phyloP scores from a whole-genome alignment of 2,888 invertebrate species.

The Theristus sp. region DNA sequence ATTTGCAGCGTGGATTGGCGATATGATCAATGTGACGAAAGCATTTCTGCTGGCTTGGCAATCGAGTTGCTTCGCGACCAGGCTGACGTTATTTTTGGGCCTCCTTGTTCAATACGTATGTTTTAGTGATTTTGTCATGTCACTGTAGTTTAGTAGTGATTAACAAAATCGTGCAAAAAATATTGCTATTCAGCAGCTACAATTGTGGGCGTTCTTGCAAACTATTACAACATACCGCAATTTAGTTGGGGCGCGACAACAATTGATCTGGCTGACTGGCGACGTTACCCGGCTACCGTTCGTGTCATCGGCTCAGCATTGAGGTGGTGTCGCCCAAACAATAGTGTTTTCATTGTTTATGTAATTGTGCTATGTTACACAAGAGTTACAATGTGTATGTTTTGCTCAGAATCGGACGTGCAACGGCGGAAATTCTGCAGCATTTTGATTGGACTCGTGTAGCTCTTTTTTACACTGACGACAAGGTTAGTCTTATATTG shows the following conservation, averaged over 20 bases:
- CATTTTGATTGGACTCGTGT: constrained; percentile 15
- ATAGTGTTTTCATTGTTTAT: no score
- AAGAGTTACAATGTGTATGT: no score
- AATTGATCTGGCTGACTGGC: constrained; percentile 9
- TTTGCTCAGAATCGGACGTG: constrained; percentile 14
- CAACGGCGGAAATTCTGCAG: constrained; percentile 12
- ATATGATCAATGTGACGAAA: constrained; percentile 9
- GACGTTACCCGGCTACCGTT: constrained; percentile 11
- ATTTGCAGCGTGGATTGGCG: constrained; percentile 6
- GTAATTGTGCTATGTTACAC: no score
- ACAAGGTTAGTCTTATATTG: constrained; percentile 3
- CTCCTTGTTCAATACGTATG: neutral
- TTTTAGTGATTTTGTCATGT: neutral
- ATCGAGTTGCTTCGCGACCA: neutral
- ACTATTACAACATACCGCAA: constrained; percentile 13
- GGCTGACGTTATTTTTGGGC: constrained; percentile 4
- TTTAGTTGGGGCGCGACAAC: constrained; percentile 15
- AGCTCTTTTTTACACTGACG: constrained; percentile 13
- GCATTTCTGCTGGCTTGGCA: constrained; percentile 3
- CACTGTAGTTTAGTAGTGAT: no score
- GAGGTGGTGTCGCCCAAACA: constrained; percentile 1
- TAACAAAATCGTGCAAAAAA: no score
- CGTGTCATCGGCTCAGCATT: constrained; percentile 5
- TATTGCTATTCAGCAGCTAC: constrained; percentile 13
- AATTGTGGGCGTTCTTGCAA: constrained; percentile 11